phyloP scores from a whole-genome alignment of 35 echinoderm and acorn worm genomes.

The Diadema setosum region DNA sequence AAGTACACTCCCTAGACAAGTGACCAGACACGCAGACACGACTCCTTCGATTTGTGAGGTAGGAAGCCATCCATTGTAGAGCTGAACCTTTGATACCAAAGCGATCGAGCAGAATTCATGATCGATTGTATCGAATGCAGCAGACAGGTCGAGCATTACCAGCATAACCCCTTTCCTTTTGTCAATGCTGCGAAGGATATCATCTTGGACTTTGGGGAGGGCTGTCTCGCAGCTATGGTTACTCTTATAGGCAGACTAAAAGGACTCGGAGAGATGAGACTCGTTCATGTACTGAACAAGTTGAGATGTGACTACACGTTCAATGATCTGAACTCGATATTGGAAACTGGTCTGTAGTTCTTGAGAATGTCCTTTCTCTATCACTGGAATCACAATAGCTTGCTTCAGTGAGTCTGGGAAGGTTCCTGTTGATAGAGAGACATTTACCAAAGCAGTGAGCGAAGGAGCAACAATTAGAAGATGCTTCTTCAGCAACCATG shows the following conservation, averaged over 20 bases:
- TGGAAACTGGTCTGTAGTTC: background rate
- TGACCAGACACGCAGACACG: background rate
- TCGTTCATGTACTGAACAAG: background rate
- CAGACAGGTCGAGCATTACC: conserved; percentile 22
- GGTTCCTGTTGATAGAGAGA: too few relatives aligned
- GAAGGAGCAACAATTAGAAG: too few relatives aligned
- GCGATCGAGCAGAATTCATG: background rate
- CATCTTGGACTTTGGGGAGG: conserved; percentile 1
- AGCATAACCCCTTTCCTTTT: conserved; percentile 1
- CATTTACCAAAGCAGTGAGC: too few relatives aligned
- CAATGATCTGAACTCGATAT: conserved; percentile 15
- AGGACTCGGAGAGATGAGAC: conserved; percentile 9
- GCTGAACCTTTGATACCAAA: background rate
- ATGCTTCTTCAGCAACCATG: too few relatives aligned
- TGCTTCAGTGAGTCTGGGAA: too few relatives aligned
- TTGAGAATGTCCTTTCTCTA: too few relatives aligned
- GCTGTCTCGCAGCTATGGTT: conserved; percentile 29
- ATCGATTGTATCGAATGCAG: conserved; percentile 30
- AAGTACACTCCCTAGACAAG: background rate
- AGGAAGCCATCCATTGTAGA: background rate
- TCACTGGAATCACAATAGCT: too few relatives aligned
- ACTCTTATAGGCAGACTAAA: conserved; percentile 8
- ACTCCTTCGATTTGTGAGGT: too few relatives aligned
- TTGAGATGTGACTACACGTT: background rate
- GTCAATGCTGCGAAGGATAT: conserved; percentile 7